These are phyloP conservation scores for Cichladusa arquata DNA, from an alignment of 2,113 vertebrate species.

Conservation along the genomic window DNA sequence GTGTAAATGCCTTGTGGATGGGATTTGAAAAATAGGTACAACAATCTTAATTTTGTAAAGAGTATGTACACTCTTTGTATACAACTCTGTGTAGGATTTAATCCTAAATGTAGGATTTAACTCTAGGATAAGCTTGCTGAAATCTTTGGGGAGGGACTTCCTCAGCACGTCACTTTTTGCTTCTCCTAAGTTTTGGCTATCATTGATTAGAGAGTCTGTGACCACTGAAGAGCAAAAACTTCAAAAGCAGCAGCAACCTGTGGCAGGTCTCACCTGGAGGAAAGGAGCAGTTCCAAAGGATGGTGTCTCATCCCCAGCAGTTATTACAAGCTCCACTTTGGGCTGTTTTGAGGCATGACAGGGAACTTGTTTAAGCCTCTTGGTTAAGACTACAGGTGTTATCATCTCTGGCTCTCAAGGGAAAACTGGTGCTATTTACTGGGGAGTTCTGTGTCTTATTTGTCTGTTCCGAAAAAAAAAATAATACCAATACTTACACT, in stretches of 20 bases:
- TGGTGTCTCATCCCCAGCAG: fast-evolving
- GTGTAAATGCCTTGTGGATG: background rate
- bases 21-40: background rate
- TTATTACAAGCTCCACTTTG: background rate
- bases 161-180: background rate
- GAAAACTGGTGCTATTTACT: background rate
- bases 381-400: background rate
- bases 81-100: no score
- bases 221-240: background rate
- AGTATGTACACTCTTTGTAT: background rate
- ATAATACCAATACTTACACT: background rate
- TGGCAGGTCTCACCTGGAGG: background rate
- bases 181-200: background rate
- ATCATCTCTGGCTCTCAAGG: background rate
- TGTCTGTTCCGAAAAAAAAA: background rate
- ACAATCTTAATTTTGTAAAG: background rate
- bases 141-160: background rate
- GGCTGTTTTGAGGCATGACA: background rate
- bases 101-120: no score
- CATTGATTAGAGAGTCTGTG: background rate
- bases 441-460: background rate
- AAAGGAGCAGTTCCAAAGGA: background rate
- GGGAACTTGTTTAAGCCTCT: background rate
- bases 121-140: background rate
- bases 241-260: background rate